These are phyloP conservation scores for Drosophila peninsularis DNA, from an alignment of 2,888 invertebrate species.

Conservation along the genomic window DNA sequence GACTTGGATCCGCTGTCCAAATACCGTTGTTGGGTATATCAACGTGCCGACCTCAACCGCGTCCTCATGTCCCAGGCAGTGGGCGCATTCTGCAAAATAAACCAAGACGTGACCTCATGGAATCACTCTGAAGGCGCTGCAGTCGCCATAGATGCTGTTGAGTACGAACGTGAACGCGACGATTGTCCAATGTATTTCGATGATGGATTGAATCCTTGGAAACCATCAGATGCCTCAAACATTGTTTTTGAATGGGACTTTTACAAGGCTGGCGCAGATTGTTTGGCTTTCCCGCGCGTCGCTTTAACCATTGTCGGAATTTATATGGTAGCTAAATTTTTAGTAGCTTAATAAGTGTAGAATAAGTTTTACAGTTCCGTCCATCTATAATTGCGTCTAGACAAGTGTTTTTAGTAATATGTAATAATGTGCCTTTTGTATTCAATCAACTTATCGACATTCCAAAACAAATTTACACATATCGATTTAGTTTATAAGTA, in stretches of 20 bases:
- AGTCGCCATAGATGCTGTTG: constrained; percentile 95
- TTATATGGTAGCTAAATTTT: constrained; percentile 38
- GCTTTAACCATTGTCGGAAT: constrained; percentile 19
- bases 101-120: constrained; percentile 95
- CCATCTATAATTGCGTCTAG: constrained; percentile 4
- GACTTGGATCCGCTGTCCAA: constrained; percentile 97
- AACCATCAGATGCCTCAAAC: constrained; percentile 89
- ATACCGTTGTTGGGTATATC: constrained; percentile 99
- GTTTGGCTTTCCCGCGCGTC: constrained; percentile 20
- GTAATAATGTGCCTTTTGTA: constrained; percentile 58
- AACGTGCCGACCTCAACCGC: constrained; percentile 95
- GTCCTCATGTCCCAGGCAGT: constrained; percentile 94
- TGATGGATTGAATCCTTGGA: constrained; percentile 95
- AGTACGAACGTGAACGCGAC: constrained; percentile 96
- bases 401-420: constrained; percentile 18
- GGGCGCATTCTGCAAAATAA: constrained; percentile 95
- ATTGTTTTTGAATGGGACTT: constrained; percentile 89
- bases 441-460: constrained; percentile 21
- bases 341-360: constrained; percentile 35
- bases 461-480: constrained; percentile 26
- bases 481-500: constrained; percentile 41
- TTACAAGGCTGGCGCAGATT: constrained; percentile 75
- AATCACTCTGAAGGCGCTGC: constrained; percentile 96
- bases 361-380: constrained; percentile 27
- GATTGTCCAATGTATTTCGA: constrained; percentile 99